Evolutionary conservation across 2,113 vertebrate species (phyloP).

Genomic region (Mustela nigripes): DNA sequence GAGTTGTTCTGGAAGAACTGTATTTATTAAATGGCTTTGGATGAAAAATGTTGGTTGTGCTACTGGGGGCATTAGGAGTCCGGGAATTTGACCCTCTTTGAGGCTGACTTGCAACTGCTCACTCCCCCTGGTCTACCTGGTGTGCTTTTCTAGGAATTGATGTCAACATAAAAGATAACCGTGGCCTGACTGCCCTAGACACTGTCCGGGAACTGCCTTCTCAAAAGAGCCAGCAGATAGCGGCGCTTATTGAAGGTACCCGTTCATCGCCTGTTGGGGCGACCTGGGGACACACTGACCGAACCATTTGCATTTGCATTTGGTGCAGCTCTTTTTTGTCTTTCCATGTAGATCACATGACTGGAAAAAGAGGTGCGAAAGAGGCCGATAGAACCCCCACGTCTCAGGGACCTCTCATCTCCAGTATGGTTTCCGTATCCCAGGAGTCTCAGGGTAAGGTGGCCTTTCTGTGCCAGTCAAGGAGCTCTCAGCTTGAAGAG

Average conservation of each 20-base stretch:
- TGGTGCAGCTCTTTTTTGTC: not conserved
- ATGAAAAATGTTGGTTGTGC: not conserved
- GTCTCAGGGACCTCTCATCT: constrained; percentile 56
- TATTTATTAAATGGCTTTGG: constrained; percentile 53
- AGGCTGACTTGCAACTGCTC: constrained; percentile 18
- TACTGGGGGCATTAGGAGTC: not conserved
- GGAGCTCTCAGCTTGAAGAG: not conserved
- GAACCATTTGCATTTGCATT: not conserved
- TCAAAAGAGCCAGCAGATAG: constrained; percentile 97
- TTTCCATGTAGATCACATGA: constrained; percentile 90
- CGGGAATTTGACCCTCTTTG: not conserved
- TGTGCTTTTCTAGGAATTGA: constrained; percentile 91
- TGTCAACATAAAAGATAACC: constrained; percentile 95
- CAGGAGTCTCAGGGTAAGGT: constrained; percentile 88
- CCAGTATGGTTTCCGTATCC: constrained; percentile 72
- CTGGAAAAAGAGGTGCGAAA: constrained; percentile 89
- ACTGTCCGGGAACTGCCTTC: constrained; percentile 98
- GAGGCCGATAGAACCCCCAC: constrained; percentile 86
- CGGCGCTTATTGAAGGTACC: constrained; percentile 94
- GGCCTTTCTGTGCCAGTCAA: not conserved
- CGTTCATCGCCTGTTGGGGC: not conserved
- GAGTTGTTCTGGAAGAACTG: not conserved
- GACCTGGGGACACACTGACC: not conserved
- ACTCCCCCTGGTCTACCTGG: constrained; percentile 38
- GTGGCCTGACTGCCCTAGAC: constrained; percentile 95